Evolutionary conservation across 2,113 vertebrate species (phyloP), one percentile per base, ranked within the genome.

Genomic region (Sturnira hondurensis): DNA sequence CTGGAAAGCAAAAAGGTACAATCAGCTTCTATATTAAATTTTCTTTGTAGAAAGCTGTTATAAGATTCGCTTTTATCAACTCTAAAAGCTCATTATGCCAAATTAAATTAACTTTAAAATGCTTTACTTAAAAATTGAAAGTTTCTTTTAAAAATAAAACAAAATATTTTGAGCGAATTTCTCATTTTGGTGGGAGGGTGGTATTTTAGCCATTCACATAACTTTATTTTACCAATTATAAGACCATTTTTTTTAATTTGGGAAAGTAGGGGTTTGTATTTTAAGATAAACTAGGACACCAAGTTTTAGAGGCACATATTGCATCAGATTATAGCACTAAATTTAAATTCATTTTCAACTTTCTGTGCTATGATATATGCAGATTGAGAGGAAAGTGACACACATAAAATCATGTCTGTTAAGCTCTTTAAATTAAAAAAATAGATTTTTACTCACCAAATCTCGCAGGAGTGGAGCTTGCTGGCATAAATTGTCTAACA

Each of bases 281-380:
- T 97, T 97, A 96, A 94, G 95, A 97, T 96, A 95, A 97, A 97
- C 95, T 97, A 91, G 97, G 97, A 97, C 97, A 97, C 73, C 86
- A 96, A 97, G 95, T 97, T 97, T 97, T 97, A 91, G 94, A 97
- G n/a, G 94, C 97, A 97, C 97, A 97, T 97, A 97, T 96, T 97
- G 97, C 97, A 96, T 97, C 96, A 97, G 97, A 97, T 96, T 97
- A 97, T 97, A 96, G 96, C 86, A 97, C 97, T 97, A 97, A 97
- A 97, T 97, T 96, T 97, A 97, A 97, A 97, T 97, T 94, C 94
- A 96, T 96, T 97, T 97, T 94, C 95, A 96, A 91, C 89, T 74
- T 97, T 97, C 86, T 97, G 95, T 81, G 85, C 89, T 94, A 96
- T 97, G 97, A 97, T 97, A 97, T 97, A 97, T 97, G 97, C 96